These are phyloP conservation scores for Athetis lepigone DNA, from an alignment of 2,888 invertebrate genomes.

Conservation along the genomic window DNA sequence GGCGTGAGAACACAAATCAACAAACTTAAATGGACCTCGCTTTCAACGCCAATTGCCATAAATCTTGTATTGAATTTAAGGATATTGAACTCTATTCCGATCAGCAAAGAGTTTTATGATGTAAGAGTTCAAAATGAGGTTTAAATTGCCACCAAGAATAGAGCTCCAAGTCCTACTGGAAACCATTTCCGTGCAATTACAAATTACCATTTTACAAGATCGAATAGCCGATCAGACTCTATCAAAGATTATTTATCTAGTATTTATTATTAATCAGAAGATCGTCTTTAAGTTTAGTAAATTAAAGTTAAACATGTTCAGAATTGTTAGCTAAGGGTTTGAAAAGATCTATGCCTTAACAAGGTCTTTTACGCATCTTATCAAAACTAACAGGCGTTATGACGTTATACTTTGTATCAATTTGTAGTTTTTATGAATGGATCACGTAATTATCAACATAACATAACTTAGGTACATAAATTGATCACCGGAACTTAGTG, in stretches of 20 bases:
- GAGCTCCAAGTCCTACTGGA: slow-evolving; percentile 23
- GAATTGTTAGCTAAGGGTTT: too few species aligned
- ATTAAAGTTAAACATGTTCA: background rate
- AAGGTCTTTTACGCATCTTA: slow-evolving; percentile 1
- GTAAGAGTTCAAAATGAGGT: slow-evolving; percentile 7
- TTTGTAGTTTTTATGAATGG: slow-evolving; percentile 39
- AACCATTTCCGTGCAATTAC: slow-evolving; percentile 37
- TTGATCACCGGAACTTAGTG: slow-evolving; percentile 60
- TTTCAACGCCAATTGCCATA: slow-evolving; percentile 47
- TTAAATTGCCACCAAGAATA: slow-evolving; percentile 14
- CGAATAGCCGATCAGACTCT: slow-evolving; percentile 1
- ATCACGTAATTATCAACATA: slow-evolving; percentile 39
- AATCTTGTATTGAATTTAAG: slow-evolving; percentile 32
- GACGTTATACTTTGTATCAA: slow-evolving; percentile 11
- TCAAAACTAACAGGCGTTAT: slow-evolving; percentile 12
- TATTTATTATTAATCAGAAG: background rate
- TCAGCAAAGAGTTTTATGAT: slow-evolving; percentile 27
- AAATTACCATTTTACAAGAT: slow-evolving; percentile 37
- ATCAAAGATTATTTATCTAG: slow-evolving; percentile 3
- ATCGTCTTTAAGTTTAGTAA: background rate
- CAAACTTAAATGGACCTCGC: slow-evolving; percentile 40
- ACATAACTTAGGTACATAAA: slow-evolving; percentile 32
- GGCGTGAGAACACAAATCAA: slow-evolving; percentile 55
- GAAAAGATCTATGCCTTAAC: background rate
- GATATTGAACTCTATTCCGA: slow-evolving; percentile 37